Evolutionary conservation across 1,140 invertebrate species (phyloP).

Genomic region (Saccostrea cuccullata): DNA sequence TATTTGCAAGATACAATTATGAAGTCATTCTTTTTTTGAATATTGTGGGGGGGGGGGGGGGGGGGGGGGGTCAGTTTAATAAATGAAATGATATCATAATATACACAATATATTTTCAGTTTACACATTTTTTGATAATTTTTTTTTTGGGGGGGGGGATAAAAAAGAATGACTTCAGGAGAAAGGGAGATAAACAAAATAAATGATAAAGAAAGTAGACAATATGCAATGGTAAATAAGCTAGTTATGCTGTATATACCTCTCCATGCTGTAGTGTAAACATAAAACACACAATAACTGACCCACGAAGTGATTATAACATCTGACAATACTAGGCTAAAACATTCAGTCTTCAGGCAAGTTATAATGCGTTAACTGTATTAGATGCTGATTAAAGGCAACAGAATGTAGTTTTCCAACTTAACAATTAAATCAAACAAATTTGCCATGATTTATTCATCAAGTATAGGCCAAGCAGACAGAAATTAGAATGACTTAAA

Average conservation of each 20-base stretch:
- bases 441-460: not conserved
- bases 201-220: not conserved
- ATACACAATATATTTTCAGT: too few relatives aligned
- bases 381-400: not conserved
- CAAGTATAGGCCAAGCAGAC: slow-evolving; percentile 3
- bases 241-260: slow-evolving; percentile 50
- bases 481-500: not conserved
- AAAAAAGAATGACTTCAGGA: not conserved
- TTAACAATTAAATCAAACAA: too few relatives aligned
- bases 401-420: too few relatives aligned
- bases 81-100: too few relatives aligned
- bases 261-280: slow-evolving; percentile 55
- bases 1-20: too few relatives aligned
- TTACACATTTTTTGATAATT: too few relatives aligned
- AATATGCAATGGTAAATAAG: slow-evolving; percentile 35
- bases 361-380: not conserved
- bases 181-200: slow-evolving; percentile 3
- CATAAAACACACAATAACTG: slow-evolving; percentile 5
- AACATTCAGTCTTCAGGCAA: not conserved
- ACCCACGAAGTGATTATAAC: not conserved
- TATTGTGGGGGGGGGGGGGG: too few relatives aligned
- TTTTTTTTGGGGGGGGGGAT: too few relatives aligned
- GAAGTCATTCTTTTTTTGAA: too few relatives aligned
- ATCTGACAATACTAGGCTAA: not conserved
- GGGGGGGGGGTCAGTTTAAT: too few relatives aligned